A percentile compares a stretch with the other conserved stretches of the same genome.
Conservation (phyloP, 2,113 vertebrate genomes). For the Istiophorus platypterus region DNA sequence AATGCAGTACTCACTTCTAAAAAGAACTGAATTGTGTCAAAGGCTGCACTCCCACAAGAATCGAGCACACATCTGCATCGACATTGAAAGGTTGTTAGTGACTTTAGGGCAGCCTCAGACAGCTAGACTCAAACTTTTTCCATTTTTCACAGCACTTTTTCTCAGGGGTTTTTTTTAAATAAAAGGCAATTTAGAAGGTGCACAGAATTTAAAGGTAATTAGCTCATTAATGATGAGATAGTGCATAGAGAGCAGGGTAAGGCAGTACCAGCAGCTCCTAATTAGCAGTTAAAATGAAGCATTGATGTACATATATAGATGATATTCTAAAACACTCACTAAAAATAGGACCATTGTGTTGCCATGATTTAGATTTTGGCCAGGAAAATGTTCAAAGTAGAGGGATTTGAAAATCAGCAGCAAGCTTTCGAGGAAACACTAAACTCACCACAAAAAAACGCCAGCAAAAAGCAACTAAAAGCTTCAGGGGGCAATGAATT, state of each 20-base stretch:
- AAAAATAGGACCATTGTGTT: not conserved
- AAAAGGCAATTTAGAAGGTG: constrained; percentile 12
- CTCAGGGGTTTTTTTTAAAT: not conserved
- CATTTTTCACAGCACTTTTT: not conserved
- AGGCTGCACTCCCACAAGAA: not conserved
- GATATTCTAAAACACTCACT: not conserved
- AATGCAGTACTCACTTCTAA: not conserved
- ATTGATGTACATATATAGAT: not conserved
- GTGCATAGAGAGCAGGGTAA: not conserved
- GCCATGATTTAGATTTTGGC: not conserved
- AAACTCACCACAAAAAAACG: not conserved
- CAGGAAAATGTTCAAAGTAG: not conserved
- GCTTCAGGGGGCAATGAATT: not conserved
- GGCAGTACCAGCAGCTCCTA: not conserved
- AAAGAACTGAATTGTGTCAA: not conserved
- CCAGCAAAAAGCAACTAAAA: not conserved
- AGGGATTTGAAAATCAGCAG: not conserved
- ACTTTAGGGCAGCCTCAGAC: not conserved
- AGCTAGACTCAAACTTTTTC: not conserved
- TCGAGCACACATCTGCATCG: not conserved
- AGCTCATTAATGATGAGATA: not conserved
- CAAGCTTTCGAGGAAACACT: not conserved
- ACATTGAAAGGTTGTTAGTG: constrained; percentile 21
- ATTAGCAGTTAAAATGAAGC: constrained; percentile 9
- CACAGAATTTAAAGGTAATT: not conserved